Percentiles rank a stretch among this genome's conserved stretches.
phyloP scores from a whole-genome alignment of 2,113 vertebrate genomes.

The Phalacrocorax brasilianus region DNA sequence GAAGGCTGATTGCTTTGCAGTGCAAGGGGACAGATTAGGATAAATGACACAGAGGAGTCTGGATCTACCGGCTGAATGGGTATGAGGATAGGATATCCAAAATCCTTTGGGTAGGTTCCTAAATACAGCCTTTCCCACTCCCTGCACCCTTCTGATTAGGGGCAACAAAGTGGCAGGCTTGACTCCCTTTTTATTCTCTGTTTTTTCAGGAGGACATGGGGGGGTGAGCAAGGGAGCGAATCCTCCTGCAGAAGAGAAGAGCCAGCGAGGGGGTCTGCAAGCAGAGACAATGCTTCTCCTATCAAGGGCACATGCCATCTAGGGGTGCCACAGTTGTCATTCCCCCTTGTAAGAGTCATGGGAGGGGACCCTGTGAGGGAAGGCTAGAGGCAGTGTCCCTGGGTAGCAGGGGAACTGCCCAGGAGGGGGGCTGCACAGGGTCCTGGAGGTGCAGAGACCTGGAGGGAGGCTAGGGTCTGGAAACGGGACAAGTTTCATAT shows the following conservation, averaged over 20 bases:
- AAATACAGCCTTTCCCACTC: not conserved
- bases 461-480: not conserved
- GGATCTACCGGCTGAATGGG: not conserved
- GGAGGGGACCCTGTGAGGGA: not conserved
- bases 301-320: not conserved
- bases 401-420: not conserved
- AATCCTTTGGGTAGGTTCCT: not conserved
- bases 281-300: not conserved
- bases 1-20: not conserved
- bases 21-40: not conserved
- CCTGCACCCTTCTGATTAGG: not conserved
- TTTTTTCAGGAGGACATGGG: not conserved
- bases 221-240: not conserved
- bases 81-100: not conserved
- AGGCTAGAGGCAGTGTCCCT: not conserved
- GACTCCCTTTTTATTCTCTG: not conserved
- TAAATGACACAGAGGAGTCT: not conserved
- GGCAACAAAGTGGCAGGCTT: not conserved
- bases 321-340: not conserved
- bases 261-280: not conserved
- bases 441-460: not conserved
- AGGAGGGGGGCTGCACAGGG: fast-evolving
- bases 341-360: not conserved
- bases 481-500: not conserved
- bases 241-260: not conserved